Evolutionary conservation across 1,140 invertebrate species (phyloP).

Genomic region (Brachionus rubens): DNA sequence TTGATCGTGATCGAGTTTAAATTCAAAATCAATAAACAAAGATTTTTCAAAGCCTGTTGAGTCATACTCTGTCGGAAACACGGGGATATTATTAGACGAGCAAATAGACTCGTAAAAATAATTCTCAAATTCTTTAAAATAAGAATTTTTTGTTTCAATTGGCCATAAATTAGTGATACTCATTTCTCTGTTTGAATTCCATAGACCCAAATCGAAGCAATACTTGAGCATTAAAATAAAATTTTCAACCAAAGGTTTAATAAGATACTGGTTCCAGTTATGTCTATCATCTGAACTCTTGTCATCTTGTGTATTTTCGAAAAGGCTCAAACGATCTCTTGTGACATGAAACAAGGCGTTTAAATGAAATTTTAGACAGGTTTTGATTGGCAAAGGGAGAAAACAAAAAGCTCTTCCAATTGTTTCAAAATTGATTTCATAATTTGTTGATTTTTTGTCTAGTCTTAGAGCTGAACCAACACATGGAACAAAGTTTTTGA

Average conservation of each 20-base stretch:
- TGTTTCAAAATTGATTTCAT: slow-evolving; percentile 25
- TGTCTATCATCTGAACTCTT: neutral
- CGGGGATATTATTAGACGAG: neutral
- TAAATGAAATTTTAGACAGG: slow-evolving; percentile 54
- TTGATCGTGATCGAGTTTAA: neutral
- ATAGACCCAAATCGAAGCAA: neutral
- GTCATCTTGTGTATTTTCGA: neutral
- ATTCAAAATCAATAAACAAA: slow-evolving; percentile 19
- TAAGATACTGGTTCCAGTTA: slow-evolving; percentile 20
- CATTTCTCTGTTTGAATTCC: neutral
- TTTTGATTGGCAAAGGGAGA: slow-evolving; percentile 53
- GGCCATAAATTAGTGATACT: neutral
- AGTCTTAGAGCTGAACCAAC: slow-evolving; percentile 51
- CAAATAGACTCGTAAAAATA: slow-evolving; percentile 2
- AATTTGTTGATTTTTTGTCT: neutral
- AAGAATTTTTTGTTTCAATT: neutral
- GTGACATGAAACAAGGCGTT: slow-evolving; percentile 56
- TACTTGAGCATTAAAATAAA: neutral
- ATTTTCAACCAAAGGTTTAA: neutral
- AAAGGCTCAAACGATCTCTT: slow-evolving; percentile 46
- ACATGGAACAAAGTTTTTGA: slow-evolving; percentile 50
- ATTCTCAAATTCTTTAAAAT: slow-evolving; percentile 10
- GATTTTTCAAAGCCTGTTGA: neutral
- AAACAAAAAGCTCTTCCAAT: slow-evolving; percentile 54
- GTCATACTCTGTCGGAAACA: neutral